Conservation (phyloP, 2,888 invertebrate genomes). For the Drosophila paranaensis region DNA sequence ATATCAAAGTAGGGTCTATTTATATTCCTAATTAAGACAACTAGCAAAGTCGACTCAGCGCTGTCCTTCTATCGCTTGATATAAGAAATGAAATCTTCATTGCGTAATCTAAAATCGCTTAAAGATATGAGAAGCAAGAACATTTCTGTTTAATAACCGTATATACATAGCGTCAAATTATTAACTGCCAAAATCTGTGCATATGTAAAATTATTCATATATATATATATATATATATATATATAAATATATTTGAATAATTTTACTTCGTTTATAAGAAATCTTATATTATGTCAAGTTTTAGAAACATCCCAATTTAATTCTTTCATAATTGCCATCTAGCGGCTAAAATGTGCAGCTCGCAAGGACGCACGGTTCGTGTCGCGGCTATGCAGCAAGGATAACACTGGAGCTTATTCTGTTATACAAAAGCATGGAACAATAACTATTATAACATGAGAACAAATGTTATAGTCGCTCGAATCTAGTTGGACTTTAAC, state of each 20-base stretch:
- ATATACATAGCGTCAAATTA: no score
- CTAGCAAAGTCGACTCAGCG: background rate
- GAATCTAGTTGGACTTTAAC: background rate
- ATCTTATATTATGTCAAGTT: no score
- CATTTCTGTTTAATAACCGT: no score
- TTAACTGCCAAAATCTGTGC: no score
- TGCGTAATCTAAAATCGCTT: background rate
- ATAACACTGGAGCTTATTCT: conserved; percentile 12
- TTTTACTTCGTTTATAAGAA: no score
- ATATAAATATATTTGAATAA: no score
- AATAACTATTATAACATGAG: background rate
- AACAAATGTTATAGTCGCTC: background rate
- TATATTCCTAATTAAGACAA: background rate
- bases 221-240: no score
- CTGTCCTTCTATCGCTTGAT: no score
- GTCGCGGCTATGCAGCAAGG: conserved; percentile 40
- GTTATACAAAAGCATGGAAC: conserved; percentile 13
- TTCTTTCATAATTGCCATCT: conserved; percentile 42
- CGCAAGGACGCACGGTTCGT: conserved; percentile 45
- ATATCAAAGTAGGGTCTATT: background rate
- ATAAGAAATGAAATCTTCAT: no score
- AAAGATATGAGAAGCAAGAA: no score
- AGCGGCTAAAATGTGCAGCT: conserved; percentile 5
- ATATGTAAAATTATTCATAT: no score
- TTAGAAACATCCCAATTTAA: background rate